A percentile compares a stretch with the other conserved stretches of the same genome.
These are phyloP conservation scores for Distichodus sexfasciatus DNA, from an alignment of 2,797 vertebrate species.

Conservation along the genomic window DNA sequence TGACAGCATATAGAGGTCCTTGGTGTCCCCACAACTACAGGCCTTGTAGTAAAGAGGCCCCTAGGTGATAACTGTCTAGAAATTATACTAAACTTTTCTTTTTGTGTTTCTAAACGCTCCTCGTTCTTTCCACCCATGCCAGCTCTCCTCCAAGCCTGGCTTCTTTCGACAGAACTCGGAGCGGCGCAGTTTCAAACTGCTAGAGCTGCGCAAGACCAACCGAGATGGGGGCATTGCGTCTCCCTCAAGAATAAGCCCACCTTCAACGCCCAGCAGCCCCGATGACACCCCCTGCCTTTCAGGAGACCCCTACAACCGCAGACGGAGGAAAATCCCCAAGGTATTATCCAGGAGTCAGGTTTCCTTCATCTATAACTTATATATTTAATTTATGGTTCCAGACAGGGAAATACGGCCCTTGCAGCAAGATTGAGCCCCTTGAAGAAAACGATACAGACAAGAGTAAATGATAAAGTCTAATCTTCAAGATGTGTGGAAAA, in stretches of 20 bases:
- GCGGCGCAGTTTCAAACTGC: slow-evolving; percentile 86
- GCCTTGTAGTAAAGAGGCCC: too few relatives aligned
- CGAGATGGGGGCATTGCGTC: slow-evolving; percentile 82
- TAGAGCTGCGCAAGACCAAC: slow-evolving; percentile 86
- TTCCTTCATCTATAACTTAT: slow-evolving; percentile 15
- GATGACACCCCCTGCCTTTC: slow-evolving; percentile 92
- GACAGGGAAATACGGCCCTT: slow-evolving; percentile 28
- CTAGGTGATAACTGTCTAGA: too few relatives aligned
- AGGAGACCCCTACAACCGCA: slow-evolving; percentile 89
- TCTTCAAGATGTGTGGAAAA: slow-evolving; percentile 24
- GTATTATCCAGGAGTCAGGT: slow-evolving; percentile 61
- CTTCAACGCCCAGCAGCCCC: slow-evolving; percentile 95
- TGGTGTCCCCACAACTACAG: too few relatives aligned
- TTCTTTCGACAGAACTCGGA: slow-evolving; percentile 93
- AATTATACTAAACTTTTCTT: background rate
- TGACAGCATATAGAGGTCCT: too few relatives aligned
- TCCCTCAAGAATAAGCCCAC: slow-evolving; percentile 88
- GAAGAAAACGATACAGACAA: slow-evolving; percentile 44
- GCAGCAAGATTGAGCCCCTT: background rate
- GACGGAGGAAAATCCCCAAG: slow-evolving; percentile 92
- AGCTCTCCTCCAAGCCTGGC: slow-evolving; percentile 70
- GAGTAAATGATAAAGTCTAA: slow-evolving; percentile 26
- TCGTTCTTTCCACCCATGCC: background rate
- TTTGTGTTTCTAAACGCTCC: background rate
- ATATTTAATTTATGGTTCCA: slow-evolving; percentile 46